Evolutionary conservation across 2,888 invertebrate genomes (phyloP).

Genomic region (Orthosia gracilis): DNA sequence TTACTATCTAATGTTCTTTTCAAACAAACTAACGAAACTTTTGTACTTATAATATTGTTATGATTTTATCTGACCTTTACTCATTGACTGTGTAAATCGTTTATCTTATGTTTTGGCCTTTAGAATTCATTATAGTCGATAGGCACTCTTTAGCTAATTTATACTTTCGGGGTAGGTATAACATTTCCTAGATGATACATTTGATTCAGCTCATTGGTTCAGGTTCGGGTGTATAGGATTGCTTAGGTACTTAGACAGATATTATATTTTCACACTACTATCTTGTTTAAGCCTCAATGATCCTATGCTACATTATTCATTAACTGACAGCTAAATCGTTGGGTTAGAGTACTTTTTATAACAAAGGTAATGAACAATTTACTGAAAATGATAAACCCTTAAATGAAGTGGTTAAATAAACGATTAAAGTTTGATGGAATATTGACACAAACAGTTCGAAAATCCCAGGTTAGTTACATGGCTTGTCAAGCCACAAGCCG

Average conservation of each 20-base stretch:
- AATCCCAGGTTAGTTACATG: no score
- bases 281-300: slow-evolving; percentile 9
- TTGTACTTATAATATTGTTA: slow-evolving; percentile 35
- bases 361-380: no score
- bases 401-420: neutral
- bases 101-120: neutral
- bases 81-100: slow-evolving; percentile 3
- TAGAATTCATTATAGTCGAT: slow-evolving; percentile 5
- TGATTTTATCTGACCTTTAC: slow-evolving; percentile 14
- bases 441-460: no score
- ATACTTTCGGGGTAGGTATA: slow-evolving; percentile 34
- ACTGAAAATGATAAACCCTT: no score
- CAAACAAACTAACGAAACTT: slow-evolving; percentile 19
- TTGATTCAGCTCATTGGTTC: slow-evolving; percentile 46
- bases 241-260: slow-evolving; percentile 1
- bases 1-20: slow-evolving; percentile 9
- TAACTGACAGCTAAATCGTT: no score
- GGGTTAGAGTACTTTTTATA: no score
- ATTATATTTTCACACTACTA: slow-evolving; percentile 22
- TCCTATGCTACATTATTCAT: neutral
- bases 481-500: neutral
- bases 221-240: slow-evolving; percentile 26
- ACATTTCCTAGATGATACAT: slow-evolving; percentile 49
- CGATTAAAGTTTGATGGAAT: no score
- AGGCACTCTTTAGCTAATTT: slow-evolving; percentile 8